These are phyloP conservation scores for Elephas maximus DNA, from an alignment of 2,113 vertebrate species.

Conservation along the genomic window DNA sequence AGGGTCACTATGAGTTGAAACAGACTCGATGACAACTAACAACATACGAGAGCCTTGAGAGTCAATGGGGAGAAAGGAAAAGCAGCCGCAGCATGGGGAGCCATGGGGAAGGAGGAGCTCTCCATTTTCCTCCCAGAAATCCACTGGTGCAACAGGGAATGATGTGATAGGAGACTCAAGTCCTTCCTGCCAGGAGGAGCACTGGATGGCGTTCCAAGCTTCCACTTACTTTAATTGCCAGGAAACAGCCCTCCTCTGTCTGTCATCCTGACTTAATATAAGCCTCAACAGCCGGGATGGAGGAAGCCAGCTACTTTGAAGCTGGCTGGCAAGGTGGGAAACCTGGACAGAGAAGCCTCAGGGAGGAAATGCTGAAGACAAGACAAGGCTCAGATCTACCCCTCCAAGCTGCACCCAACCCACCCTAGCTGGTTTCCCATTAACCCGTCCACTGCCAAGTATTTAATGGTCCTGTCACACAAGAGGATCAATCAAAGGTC, in stretches of 20 bases:
- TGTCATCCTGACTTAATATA: background rate
- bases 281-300: background rate
- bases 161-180: rapidly evolving
- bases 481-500: rapidly evolving
- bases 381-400: background rate
- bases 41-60: background rate
- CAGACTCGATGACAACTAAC: too few relatives aligned
- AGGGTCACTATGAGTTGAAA: too few relatives aligned
- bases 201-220: background rate
- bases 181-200: background rate
- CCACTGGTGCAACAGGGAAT: too few relatives aligned
- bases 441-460: background rate
- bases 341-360: rapidly evolving
- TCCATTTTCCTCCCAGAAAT: background rate
- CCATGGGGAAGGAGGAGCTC: rapidly evolving
- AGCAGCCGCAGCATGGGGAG: background rate
- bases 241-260: conserved; percentile 20
- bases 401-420: background rate
- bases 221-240: conserved; percentile 53
- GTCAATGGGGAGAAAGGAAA: background rate
- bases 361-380: background rate
- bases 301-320: background rate
- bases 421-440: rapidly evolving
- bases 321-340: background rate
- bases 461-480: background rate